phyloP scores from a whole-genome alignment of 2,797 vertebrate species.

The Carcharodon carcharias region DNA sequence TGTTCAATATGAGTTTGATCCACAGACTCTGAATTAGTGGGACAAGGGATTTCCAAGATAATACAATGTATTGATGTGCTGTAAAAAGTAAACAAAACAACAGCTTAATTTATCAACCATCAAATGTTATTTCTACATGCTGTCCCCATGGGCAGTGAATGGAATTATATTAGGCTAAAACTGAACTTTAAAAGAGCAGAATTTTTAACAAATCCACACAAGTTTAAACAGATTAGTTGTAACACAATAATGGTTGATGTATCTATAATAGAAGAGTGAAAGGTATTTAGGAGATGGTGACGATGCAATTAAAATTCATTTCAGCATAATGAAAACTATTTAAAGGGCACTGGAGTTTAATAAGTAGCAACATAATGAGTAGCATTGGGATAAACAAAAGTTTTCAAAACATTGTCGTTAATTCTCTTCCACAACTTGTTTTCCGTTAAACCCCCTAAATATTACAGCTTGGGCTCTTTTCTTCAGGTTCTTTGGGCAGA shows the following conservation, averaged over 20 bases:
- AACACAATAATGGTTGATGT: background rate
- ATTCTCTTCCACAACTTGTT: background rate
- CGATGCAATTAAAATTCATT: background rate
- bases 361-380: background rate
- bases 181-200: background rate
- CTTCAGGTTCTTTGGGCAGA: background rate
- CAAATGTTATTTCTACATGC: background rate
- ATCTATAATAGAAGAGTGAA: background rate
- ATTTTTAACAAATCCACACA: background rate
- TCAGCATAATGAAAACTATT: background rate
- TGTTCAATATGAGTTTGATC: background rate
- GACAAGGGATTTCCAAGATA: background rate
- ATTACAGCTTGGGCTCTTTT: background rate
- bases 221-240: background rate
- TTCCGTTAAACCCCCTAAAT: background rate
- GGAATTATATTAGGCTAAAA: background rate
- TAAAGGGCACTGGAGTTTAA: background rate
- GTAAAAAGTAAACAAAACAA: background rate
- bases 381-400: background rate
- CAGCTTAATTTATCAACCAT: background rate
- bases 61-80: background rate
- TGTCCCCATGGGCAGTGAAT: background rate
- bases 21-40: background rate
- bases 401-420: background rate
- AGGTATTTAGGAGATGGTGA: background rate